Base-by-base conservation (phyloP, 2,113 vertebrate genomes). In the Atractosteus spatula region DNA sequence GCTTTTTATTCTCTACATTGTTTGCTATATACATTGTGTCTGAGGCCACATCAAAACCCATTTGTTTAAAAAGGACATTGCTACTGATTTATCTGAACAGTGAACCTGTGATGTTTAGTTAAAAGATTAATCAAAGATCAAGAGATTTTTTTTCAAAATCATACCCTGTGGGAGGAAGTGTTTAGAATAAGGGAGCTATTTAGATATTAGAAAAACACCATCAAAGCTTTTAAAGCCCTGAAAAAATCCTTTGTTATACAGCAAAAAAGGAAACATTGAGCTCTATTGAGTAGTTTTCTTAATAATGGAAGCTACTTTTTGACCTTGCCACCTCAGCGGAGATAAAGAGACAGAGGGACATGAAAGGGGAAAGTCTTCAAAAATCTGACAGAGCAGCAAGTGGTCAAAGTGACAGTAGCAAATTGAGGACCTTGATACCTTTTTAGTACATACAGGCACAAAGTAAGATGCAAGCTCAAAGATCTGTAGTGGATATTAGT, bases 281-380 rank as follows among this genome's bases (percentile, higher is more conserved):
- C 66, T 43, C 70, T 79, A 64, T 76, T 59, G 62, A 66, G 75
- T 10, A 51, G 5, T 51, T 81, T 76, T 83, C 82, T 78, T 74
- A 81, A 79, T 83, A 84, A 81, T 78, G 78, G 74, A 79, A 76
- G 74, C 76, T 84, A 79, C 74, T 74, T 66, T 76, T 76, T 87
- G 84, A 89, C 84, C 88, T 91, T 89, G 85, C 82, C 79, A 84
- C 82, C 84, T 89, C 87, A 89, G 87, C 82, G 89, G 17, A 84
- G 85, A 88, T 84, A 87, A 80, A 73, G 68, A 73, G 68, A 77
- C 73, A 80, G 72, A 80, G 59, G 74, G 68, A 78, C 77, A 71
- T 75, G 77, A 76, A n/a, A 71, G 73, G 74, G 64, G 71, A 66
- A 57, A 62, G 43, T 64, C 69, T 72, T 75, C 64, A 63, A 17